Base-by-base conservation (phyloP, 2,888 invertebrate genomes). In the Anorthoa munda region DNA sequence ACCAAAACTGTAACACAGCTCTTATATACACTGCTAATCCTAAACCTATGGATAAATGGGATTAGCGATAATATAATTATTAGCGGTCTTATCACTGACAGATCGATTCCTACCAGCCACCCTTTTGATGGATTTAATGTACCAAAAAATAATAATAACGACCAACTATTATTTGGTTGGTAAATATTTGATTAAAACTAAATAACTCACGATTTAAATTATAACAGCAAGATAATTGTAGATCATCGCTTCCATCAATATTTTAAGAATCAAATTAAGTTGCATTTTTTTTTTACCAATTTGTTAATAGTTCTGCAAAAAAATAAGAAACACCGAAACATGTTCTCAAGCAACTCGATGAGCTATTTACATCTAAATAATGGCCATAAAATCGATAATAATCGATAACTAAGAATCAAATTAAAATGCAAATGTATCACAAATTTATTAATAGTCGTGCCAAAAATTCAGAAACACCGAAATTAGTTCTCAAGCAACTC, bases 331-430 rank as follows among this genome's bases (percentile, higher is more conserved):
- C 18, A 23, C 13, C 1, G 13, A 76, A 77, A 70, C 51, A 26
- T 21, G 26, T n/a, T 70, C n/a, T 5, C 9, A 18, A 46, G 23
- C 46, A 59, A 51, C 56, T 50, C 50, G 1, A 12, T 46, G 1
- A 56, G 17, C 50, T 51, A 51, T 66, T 72, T 45, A 39, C 45
- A 56, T 50, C 56, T 48, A 66, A 66, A 59, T 23, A 4, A 26
- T 48, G 3, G 18, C 15, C 15, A 69, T 76, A 50, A 75, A 76
- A 76, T 15, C 23, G 48, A 26, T 48, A 15, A 68, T 31, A n/a
- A n/a, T n/a, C n/a, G n/a, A n/a, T n/a, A n/a, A n/a, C 12, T 1
- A 31, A 45, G 9, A 23, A 66, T 18, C 9, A 26, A 58, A n/a
- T 23, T 39, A 39, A 23, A 7, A 11, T 21, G 4, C 2, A 50